Evolutionary conservation across 2,888 invertebrate genomes (phyloP), one percentile per base, ranked within the genome.

Genomic region (Chloromyia formosa): DNA sequence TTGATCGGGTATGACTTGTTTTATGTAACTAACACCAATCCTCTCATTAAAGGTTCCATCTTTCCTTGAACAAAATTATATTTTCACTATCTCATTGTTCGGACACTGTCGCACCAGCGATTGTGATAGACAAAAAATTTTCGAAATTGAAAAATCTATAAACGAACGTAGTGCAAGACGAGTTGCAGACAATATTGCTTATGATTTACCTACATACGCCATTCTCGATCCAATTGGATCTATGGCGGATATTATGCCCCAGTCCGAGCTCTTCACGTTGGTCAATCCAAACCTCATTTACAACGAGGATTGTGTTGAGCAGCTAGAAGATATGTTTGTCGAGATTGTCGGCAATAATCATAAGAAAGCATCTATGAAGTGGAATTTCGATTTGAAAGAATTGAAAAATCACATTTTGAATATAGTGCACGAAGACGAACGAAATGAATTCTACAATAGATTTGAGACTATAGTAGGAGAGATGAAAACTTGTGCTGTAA

Each of bases 371-470:
- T 73, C 73, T 16, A 60, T 42, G 1, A 23, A 73, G 20, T 76
- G 76, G 76, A 68, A 73, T 20, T 76, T 68, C 45, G 75, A 76
- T 27, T 3, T 75, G 16, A 71, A 74, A 40, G 27, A 49, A 1
- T 42, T 76, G 16, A 73, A 73, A 35, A 61, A 61, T 16, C n/a
- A n/a, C 35, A 75, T 76, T 22, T 42, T 75, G 4, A 53, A 40
- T 40, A 58, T 76, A 16, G 12, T 69, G 1, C 40, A 76, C n/a
- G 62, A 68, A 20, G 54, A 23, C 12, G 22, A 27, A 64, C 45
- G 76, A 18, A 76, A 53, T 40, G 27, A 20, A n/a, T 49, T 56
- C 5, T 75, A 69, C 40, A 58, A 23, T 12, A 73, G 69, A 54
- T 68, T 62, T 42, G 40, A 61, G 1, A 20, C 35, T 9, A 49